phyloP scores from a whole-genome alignment of 2,888 invertebrate genomes.

The Xestia rhomboidea region DNA sequence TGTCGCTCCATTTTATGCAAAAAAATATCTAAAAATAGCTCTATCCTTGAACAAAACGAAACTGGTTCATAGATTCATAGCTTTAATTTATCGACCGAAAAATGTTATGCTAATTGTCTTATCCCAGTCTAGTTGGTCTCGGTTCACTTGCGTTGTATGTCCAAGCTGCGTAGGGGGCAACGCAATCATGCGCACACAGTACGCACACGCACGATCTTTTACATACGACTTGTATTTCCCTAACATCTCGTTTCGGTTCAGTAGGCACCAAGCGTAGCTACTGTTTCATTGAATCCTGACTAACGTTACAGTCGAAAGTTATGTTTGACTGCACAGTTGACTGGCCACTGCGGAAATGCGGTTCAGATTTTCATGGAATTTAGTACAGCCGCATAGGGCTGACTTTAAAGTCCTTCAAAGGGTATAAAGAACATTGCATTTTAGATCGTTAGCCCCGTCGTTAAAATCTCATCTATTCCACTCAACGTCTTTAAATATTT shows the following conservation, averaged over 20 bases:
- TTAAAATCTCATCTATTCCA: slow-evolving; percentile 30
- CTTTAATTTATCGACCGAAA: slow-evolving; percentile 63
- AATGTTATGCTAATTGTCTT: slow-evolving; percentile 59
- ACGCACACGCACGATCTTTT: slow-evolving; percentile 70
- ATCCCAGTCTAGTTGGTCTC: slow-evolving; percentile 53
- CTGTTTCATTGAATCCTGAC: slow-evolving; percentile 42
- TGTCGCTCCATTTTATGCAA: slow-evolving; percentile 22
- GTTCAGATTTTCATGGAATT: slow-evolving; percentile 14
- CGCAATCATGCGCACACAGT: slow-evolving; percentile 48
- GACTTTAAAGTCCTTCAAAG: background rate
- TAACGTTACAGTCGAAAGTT: slow-evolving; percentile 37
- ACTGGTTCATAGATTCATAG: slow-evolving; percentile 17
- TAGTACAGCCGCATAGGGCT: background rate
- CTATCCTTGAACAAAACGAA: slow-evolving; percentile 40
- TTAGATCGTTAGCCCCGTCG: slow-evolving; percentile 8
- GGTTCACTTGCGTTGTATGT: slow-evolving; percentile 57
- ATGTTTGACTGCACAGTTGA: slow-evolving; percentile 22
- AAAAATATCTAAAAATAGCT: slow-evolving; percentile 42
- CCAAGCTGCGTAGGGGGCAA: slow-evolving; percentile 33
- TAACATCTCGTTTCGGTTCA: slow-evolving; percentile 72
- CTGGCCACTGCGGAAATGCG: slow-evolving; percentile 18
- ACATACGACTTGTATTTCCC: slow-evolving; percentile 75
- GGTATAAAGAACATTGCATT: background rate
- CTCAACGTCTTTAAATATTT: background rate
- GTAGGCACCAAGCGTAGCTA: slow-evolving; percentile 44